These are phyloP conservation scores for Cyphomyrus plagiostoma DNA, from an alignment of 2,113 vertebrate species.

Conservation along the genomic window DNA sequence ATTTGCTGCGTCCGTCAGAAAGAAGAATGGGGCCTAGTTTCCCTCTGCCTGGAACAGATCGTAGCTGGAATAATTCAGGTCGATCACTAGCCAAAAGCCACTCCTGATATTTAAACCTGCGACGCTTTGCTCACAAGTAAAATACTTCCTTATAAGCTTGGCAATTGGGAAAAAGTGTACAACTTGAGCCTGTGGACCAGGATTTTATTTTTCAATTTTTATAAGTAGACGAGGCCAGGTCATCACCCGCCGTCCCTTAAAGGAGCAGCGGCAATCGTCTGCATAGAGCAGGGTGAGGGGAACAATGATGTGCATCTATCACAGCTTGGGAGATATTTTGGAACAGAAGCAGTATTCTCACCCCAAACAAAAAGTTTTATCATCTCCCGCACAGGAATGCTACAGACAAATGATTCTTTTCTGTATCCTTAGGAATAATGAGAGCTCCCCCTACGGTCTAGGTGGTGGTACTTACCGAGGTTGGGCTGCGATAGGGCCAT, in stretches of 20 bases:
- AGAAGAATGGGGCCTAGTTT: neutral
- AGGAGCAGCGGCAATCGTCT: neutral
- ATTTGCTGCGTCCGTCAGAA: neutral
- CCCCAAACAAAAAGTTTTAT: neutral
- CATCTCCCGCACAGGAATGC: neutral
- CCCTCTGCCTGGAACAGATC: neutral
- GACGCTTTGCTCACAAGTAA: neutral
- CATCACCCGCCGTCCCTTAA: neutral
- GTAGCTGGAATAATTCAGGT: neutral
- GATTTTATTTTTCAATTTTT: neutral
- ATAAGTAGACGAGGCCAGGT: neutral
- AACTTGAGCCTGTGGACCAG: neutral
- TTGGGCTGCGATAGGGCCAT: constrained; percentile 76
- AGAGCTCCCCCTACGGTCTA: neutral
- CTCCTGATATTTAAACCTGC: neutral
- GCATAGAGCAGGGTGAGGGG: neutral
- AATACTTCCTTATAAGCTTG: neutral
- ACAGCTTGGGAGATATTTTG: neutral
- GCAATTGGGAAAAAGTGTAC: neutral
- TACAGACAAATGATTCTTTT: neutral
- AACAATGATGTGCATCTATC: neutral
- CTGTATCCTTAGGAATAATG: neutral
- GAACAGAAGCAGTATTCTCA: neutral
- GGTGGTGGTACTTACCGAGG: constrained; percentile 60
- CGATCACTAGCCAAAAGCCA: neutral